Percentiles rank a stretch among this genome's conserved stretches.
These are phyloP conservation scores for Deroplatys truncata DNA, from an alignment of 2,888 invertebrate species.

Conservation along the genomic window DNA sequence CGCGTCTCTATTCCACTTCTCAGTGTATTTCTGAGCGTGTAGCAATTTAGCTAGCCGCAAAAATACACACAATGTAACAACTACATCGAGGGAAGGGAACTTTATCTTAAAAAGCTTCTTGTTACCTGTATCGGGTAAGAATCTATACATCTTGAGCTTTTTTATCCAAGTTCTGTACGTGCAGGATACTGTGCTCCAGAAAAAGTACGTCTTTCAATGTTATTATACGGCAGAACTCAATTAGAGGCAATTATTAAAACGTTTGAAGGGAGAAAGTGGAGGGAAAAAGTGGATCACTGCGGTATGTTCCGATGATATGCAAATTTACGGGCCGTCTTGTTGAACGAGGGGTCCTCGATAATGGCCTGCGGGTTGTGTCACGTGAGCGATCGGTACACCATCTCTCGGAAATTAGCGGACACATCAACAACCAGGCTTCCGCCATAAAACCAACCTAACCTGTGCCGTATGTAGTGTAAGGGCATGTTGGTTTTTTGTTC, in stretches of 20 bases:
- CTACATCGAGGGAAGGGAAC: background rate
- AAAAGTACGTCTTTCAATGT: background rate
- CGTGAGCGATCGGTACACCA: background rate
- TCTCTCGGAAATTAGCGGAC: background rate
- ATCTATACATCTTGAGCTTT: background rate
- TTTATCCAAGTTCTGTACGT: background rate
- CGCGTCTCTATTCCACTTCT: background rate
- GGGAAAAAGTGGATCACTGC: background rate
- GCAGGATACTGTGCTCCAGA: background rate
- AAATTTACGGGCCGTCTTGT: background rate
- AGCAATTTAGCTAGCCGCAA: background rate
- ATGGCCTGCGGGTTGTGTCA: background rate
- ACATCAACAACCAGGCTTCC: background rate
- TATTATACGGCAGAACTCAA: background rate
- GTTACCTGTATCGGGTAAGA: background rate
- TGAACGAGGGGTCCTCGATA: background rate
- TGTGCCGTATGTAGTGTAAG: background rate
- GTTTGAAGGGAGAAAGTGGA: background rate
- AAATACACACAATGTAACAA: background rate
- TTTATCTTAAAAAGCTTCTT: background rate
- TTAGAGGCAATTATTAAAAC: background rate
- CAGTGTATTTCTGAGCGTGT: background rate
- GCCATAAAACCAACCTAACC: background rate
- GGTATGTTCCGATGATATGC: background rate
- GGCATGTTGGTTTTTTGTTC: background rate